phyloP scores from a whole-genome alignment of 2,888 invertebrate species.

The Lasioglossum villosulum region DNA sequence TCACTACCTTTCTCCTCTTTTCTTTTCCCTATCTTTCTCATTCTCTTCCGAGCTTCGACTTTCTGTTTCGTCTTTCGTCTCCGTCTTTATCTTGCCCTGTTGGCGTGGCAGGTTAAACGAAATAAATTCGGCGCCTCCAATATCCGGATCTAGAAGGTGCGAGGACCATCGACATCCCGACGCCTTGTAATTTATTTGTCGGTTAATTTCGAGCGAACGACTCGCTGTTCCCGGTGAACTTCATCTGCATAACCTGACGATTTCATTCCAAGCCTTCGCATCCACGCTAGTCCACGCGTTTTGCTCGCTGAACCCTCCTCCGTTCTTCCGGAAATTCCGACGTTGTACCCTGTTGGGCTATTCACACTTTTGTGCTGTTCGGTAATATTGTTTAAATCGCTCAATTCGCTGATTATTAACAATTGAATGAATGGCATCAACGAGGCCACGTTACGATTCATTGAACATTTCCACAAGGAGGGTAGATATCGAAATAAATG shows the following conservation, averaged over 20 bases:
- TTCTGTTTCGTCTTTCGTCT: neutral
- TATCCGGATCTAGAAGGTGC: slow-evolving; percentile 7
- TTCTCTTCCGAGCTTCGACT: neutral
- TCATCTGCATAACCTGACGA: slow-evolving; percentile 18
- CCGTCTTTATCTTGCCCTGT: neutral
- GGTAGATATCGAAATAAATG: too few relatives aligned
- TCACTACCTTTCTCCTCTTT: neutral
- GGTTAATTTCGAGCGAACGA: slow-evolving; percentile 22
- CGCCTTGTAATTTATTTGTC: slow-evolving; percentile 21
- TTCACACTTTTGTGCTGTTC: too few relatives aligned
- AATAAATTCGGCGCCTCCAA: slow-evolving; percentile 58
- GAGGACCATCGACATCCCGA: slow-evolving; percentile 13
- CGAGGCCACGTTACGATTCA: too few relatives aligned
- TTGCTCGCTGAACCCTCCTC: neutral
- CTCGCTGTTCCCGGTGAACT: slow-evolving; percentile 2
- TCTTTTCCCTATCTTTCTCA: neutral
- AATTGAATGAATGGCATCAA: too few relatives aligned
- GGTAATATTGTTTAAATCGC: too few relatives aligned
- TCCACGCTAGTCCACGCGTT: neutral
- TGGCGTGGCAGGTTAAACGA: slow-evolving; percentile 25
- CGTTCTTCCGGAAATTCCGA: neutral
- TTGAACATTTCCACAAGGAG: too few relatives aligned
- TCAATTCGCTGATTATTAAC: too few relatives aligned
- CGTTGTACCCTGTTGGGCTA: too few relatives aligned
- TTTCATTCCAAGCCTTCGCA: neutral